Evolutionary conservation across 2,888 invertebrate species (phyloP), one percentile per base, ranked within the genome.

Genomic region (Acleris sparsana): DNA sequence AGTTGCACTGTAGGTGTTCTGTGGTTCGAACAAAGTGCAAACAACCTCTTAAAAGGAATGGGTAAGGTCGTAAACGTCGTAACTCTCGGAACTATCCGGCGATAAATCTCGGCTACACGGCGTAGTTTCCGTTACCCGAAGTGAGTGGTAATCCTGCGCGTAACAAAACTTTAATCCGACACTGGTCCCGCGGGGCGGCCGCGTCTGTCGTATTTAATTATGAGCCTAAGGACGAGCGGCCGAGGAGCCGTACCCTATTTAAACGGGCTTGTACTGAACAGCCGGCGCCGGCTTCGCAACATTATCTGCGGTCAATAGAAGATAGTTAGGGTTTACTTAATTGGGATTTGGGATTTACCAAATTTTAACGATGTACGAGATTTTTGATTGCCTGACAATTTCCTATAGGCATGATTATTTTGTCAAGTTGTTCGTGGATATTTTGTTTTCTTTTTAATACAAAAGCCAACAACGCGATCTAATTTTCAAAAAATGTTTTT

Each of bases 191-290:
- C 66, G 53, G 33, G 74, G 74, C 53, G 57, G 46, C 44, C 46
- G 60, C 60, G 66, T 46, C 66, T 62, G 61, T 66, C 78, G 79
- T 83, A 87, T 86, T 86, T 85, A 84, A 66, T 66, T 66, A 66
- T 62, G 62, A 52, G 66, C 46, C 66, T 61, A 66, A 66, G 66
- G 62, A 66, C 46, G 33, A 49, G 29, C 58, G 48, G 65, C 17
- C 49, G 49, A 55, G 51, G 44, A 49, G 58, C 46, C 20, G 44
- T 25, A 39, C 55, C 51, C 49, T 55, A 61, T 65, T 61, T 56
- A 65, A 65, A 52, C 49, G 51, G 43, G 56, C 60, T 60, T 60
- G 55, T 61, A 53, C 44, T 63, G 18, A 29, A 49, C 16, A 53
- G n/a, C 39, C 53, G 25, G 18, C 3, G 16, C 20, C 22, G 5